These are phyloP conservation scores for Lophotriccus pileatus DNA, from an alignment of 2,797 vertebrate genomes.

Conservation along the genomic window DNA sequence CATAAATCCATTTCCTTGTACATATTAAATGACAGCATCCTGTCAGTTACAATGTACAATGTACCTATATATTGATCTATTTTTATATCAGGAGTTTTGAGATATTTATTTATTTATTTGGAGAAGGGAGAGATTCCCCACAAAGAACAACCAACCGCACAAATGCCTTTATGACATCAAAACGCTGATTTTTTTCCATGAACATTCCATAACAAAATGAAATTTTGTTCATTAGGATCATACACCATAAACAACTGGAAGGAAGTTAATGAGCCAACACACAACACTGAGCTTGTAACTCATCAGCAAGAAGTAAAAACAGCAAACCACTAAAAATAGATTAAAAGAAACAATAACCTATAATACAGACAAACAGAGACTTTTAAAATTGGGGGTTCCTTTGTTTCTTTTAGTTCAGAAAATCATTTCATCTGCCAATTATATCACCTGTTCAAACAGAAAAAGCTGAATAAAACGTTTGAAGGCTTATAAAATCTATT, in stretches of 20 bases:
- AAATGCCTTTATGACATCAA: background rate
- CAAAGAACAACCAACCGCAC: background rate
- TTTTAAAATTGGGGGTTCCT: background rate
- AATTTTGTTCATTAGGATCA: background rate
- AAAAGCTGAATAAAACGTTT: background rate
- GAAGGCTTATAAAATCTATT: background rate
- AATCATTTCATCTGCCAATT: background rate
- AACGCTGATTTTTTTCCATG: background rate
- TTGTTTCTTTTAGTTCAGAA: background rate
- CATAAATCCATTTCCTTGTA: constrained; percentile 20
- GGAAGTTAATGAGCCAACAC: background rate
- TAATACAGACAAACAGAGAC: background rate
- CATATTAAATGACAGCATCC: background rate
- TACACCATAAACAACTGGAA: background rate
- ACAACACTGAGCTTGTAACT: background rate
- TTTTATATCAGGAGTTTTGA: background rate
- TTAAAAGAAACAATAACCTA: background rate
- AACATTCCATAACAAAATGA: background rate
- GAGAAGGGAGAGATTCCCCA: background rate
- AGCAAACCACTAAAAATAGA: background rate
- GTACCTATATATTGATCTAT: background rate
- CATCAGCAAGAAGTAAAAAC: background rate
- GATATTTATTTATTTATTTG: background rate
- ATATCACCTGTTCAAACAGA: background rate
- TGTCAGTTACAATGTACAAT: background rate